A percentile compares a stretch with the other conserved stretches of the same genome.
phyloP scores from a whole-genome alignment of 1,140 invertebrate genomes.

The Spodoptera litura region DNA sequence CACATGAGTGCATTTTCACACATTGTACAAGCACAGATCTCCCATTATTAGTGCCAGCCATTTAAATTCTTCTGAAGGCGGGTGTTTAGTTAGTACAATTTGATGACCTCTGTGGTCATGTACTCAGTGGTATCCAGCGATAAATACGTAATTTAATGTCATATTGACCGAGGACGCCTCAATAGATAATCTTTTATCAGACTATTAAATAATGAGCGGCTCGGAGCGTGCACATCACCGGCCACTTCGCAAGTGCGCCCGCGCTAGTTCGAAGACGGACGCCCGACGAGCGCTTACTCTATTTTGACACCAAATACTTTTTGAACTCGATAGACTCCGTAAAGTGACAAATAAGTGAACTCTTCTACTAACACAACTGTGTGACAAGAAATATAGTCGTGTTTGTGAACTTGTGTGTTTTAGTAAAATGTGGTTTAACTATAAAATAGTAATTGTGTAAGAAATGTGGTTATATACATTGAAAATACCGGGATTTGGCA shows the following conservation, averaged over 20 bases:
- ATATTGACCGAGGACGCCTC: slow-evolving; percentile 80
- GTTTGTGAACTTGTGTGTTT: slow-evolving; percentile 32
- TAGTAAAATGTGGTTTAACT: slow-evolving; percentile 31
- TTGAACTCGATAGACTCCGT: background rate
- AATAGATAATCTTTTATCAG: slow-evolving; percentile 85
- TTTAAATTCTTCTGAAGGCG: background rate
- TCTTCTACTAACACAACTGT: background rate
- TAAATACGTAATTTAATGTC: slow-evolving; percentile 75
- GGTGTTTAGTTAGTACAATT: slow-evolving; percentile 2
- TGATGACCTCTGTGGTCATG: slow-evolving; percentile 47
- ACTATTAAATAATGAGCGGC: slow-evolving; percentile 81
- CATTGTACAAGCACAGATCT: too few relatives aligned
- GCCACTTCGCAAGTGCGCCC: slow-evolving; percentile 60
- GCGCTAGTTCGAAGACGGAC: slow-evolving; percentile 46
- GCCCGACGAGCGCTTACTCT: slow-evolving; percentile 27
- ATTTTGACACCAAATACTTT: slow-evolving; percentile 33
- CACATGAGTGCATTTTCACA: too few relatives aligned
- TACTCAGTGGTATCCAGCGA: slow-evolving; percentile 56
- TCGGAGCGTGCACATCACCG: slow-evolving; percentile 55
- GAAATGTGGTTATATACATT: slow-evolving; percentile 47
- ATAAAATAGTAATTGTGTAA: slow-evolving; percentile 22
- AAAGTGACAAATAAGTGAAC: slow-evolving; percentile 34
- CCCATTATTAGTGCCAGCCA: background rate
- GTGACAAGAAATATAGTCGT: background rate
- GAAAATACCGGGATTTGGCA: slow-evolving; percentile 45